A percentile compares a stretch with the other conserved stretches of the same genome.
Evolutionary conservation across 2,888 invertebrate genomes (phyloP).

Genomic region (Sinohyriopsis cumingii): DNA sequence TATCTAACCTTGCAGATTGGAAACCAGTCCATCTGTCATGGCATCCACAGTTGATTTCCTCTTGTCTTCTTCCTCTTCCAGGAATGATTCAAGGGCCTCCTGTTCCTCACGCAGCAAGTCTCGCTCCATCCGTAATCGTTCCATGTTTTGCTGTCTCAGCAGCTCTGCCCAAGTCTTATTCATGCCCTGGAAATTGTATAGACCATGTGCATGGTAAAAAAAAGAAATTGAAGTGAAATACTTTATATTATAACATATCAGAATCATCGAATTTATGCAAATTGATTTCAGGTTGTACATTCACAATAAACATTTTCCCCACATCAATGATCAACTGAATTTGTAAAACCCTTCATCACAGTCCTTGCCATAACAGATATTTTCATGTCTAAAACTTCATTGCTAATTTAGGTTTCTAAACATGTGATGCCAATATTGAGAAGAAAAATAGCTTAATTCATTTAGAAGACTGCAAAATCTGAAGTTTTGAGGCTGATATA

Average conservation of each 20-base stretch:
- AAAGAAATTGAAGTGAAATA: background rate
- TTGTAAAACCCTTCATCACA: too few species aligned
- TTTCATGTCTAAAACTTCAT: too few species aligned
- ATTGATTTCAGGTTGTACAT: too few species aligned
- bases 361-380: too few species aligned
- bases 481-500: too few species aligned
- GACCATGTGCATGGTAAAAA: constrained; percentile 3
- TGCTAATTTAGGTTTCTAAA: too few species aligned
- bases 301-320: too few species aligned
- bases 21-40: constrained; percentile 50
- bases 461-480: too few species aligned
- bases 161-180: constrained; percentile 51
- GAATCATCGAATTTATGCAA: too few species aligned
- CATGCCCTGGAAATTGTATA: background rate
- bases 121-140: constrained; percentile 60
- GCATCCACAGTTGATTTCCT: constrained; percentile 44
- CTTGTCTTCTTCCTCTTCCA: constrained; percentile 55
- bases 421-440: too few species aligned
- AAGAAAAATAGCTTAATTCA: too few species aligned
- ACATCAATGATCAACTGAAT: too few species aligned
- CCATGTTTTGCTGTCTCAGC: constrained; percentile 62
- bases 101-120: constrained; percentile 61
- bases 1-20: constrained; percentile 61
- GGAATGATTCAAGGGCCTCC: constrained; percentile 48
- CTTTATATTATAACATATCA: background rate